These are phyloP conservation scores for Gadus macrocephalus DNA, from an alignment of 2,113 vertebrate species.

Conservation along the genomic window DNA sequence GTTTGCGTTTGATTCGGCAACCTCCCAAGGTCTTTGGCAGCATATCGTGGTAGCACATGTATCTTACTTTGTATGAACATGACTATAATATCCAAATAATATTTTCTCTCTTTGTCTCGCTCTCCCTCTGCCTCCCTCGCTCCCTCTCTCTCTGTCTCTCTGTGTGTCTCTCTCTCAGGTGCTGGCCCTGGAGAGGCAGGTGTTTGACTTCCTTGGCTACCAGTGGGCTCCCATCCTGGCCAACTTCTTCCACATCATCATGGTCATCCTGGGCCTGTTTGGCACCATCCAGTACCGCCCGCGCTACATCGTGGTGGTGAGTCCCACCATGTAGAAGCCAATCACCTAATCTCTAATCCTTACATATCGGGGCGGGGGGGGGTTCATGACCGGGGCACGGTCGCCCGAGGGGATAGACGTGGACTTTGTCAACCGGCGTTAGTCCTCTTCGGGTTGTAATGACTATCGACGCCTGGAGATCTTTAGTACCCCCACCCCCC, in stretches of 20 bases:
- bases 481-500: background rate
- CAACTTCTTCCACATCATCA: conserved; percentile 87
- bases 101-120: too few species aligned
- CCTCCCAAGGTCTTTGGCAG: too few species aligned
- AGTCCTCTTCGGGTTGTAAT: conserved; percentile 32
- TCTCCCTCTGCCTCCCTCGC: background rate
- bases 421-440: background rate
- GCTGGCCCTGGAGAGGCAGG: conserved; percentile 83
- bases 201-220: conserved; percentile 90
- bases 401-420: background rate
- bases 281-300: conserved; percentile 86
- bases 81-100: too few species aligned
- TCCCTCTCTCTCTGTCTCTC: background rate
- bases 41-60: too few species aligned
- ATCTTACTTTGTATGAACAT: too few species aligned
- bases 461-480: conserved; percentile 12
- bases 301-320: conserved; percentile 84
- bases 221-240: conserved; percentile 90
- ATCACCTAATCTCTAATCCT: background rate
- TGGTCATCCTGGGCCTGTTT: conserved; percentile 87
- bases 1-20: too few species aligned
- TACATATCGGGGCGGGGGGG: background rate
- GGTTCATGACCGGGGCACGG: too few species aligned
- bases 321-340: conserved; percentile 3
- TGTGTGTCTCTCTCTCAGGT: conserved; percentile 64